Evolutionary conservation across 2,797 vertebrate genomes (phyloP), one percentile per base, ranked within the genome.

Genomic region (Thripadectes ignobilis): DNA sequence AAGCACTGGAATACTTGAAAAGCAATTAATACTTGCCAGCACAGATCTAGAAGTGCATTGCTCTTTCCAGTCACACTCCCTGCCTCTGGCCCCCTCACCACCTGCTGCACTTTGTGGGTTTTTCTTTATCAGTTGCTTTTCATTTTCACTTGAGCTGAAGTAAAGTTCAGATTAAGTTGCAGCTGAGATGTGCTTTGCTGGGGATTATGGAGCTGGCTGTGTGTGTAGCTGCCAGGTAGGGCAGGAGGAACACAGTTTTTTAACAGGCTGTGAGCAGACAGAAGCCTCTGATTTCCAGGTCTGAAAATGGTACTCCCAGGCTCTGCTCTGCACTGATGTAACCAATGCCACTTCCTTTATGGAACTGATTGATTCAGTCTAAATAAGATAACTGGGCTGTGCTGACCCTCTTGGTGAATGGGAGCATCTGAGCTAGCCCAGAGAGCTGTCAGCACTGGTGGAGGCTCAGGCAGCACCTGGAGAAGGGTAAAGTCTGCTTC

Each of bases 91-190:
- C 74, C 48, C 72, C 39, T 82, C 52, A 27, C 43, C 71, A 55
- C 92, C 61, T 94, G 69, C 80, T 82, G 91, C 43, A 38, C 85
- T 91, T 62, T 24, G 68, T 79, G 66, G 63, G 39, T 72, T 93
- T 92, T 85, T 34, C 49, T 91, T 86, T 91, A 89, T 95, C 68
- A 26, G 62, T 39, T 74, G 80, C 84, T 93, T 95, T 96, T 91
- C 48, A 11, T 84, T 93, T 96, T 92, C 62, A 54, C 68, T 94
- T 61, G 85, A 95, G 57, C 69, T 79, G 61, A 86, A 87, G 63
- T 52, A 65, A 85, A 88, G 79, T 93, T 95, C 49, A 89, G 88
- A 89, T 96, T 93, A 87, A 92, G 85, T 81, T 93, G 49, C 87
- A 77, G 45, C 74, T 34, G 75, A 92, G 84, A 73, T 74, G 51